Conservation (phyloP, 2,888 invertebrate species). For the Heteromyza rotundicornis region DNA sequence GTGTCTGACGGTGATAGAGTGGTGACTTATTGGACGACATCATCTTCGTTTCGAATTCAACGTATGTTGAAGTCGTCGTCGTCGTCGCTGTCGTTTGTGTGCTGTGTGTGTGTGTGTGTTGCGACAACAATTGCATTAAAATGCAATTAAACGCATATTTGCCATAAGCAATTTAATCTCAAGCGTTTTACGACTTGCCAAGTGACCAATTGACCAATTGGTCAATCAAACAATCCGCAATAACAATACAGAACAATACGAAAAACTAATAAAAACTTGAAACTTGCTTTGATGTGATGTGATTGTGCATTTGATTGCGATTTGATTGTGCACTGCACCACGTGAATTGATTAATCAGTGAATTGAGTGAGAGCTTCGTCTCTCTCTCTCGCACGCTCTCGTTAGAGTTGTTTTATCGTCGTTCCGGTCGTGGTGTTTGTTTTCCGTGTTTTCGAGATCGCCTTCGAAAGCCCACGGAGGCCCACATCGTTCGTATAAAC, state of each 20-base stretch:
- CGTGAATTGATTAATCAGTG: no score
- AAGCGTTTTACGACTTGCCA: background rate
- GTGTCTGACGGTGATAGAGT: background rate
- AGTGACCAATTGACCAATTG: background rate
- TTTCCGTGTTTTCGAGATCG: constrained; percentile 33
- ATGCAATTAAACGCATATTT: background rate
- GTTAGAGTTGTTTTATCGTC: background rate
- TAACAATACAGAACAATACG: no score
- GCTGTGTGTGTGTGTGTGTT: background rate
- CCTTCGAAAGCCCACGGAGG: constrained; percentile 35
- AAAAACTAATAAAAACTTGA: no score
- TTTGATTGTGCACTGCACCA: no score
- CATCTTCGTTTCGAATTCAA: background rate
- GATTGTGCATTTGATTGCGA: no score
- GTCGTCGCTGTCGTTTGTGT: background rate
- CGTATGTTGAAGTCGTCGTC: no score
- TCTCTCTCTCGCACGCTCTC: no score
- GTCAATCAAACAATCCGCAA: no score
- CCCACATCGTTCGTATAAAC: constrained; percentile 32
- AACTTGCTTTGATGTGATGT: no score
- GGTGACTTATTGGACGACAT: background rate
- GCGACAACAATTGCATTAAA: constrained; percentile 7
- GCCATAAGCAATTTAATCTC: background rate
- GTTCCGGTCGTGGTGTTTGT: constrained; percentile 9
- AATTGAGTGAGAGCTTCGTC: no score